A percentile compares a stretch with the other conserved stretches of the same genome.
phyloP scores from a whole-genome alignment of 2,113 vertebrate species.

The Xyrauchen texanus region DNA sequence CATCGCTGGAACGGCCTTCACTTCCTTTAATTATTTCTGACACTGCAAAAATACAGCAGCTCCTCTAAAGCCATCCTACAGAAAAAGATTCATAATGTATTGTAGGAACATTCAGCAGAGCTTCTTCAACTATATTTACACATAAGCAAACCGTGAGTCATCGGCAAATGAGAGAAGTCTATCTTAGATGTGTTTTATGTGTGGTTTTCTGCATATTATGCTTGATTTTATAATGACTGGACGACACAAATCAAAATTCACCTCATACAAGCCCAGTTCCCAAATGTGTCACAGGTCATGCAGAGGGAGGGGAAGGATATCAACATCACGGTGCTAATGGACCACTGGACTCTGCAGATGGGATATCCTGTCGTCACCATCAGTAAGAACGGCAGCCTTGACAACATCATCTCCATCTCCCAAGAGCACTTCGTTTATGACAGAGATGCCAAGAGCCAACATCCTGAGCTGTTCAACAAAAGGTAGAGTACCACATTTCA shows the following conservation, averaged over 20 bases:
- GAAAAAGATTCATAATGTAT: too few species aligned
- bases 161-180: too few species aligned
- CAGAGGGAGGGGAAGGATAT: slow-evolving; percentile 89
- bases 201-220: too few species aligned
- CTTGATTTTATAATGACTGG: too few species aligned
- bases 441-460: slow-evolving; percentile 75
- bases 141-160: too few species aligned
- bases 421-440: slow-evolving; percentile 95
- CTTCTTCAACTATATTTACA: too few species aligned
- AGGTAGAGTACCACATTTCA: slow-evolving; percentile 75
- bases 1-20: slow-evolving; percentile 22
- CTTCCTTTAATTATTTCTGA: not conserved
- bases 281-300: slow-evolving; percentile 83
- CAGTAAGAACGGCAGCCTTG: slow-evolving; percentile 84
- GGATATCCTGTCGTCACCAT: slow-evolving; percentile 95
- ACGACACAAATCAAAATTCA: too few species aligned
- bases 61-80: too few species aligned
- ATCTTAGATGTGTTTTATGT: too few species aligned
- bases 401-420: slow-evolving; percentile 79
- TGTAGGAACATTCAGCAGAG: too few species aligned
- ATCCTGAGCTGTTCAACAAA: slow-evolving; percentile 74
- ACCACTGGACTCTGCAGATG: slow-evolving; percentile 97
- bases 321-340: slow-evolving; percentile 93
- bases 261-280: too few species aligned
- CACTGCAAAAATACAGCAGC: too few species aligned